Evolutionary conservation across 2,797 vertebrate genomes (phyloP).

Genomic region (Discoglossus pictus): DNA sequence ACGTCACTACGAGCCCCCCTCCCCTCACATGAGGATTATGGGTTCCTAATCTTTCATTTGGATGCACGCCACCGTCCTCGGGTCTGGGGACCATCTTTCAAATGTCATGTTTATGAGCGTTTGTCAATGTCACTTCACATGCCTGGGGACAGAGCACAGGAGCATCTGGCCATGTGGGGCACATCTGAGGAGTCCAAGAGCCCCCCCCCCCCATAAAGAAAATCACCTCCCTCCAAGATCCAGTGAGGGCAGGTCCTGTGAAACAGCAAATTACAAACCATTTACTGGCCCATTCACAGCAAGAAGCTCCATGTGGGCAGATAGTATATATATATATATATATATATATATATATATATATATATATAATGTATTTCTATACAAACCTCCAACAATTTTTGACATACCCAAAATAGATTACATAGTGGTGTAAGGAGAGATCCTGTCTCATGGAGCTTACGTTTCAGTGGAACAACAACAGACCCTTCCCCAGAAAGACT

Average conservation of each 20-base stretch:
- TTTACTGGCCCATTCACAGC: too few relatives aligned
- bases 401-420: background rate
- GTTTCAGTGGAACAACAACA: background rate
- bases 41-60: slow-evolving; percentile 27
- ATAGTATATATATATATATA: too few relatives aligned
- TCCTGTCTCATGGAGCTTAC: background rate
- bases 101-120: slow-evolving; percentile 31
- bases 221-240: background rate
- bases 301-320: too few relatives aligned
- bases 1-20: background rate
- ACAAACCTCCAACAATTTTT: too few relatives aligned
- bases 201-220: background rate
- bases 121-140: slow-evolving; percentile 17
- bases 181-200: background rate
- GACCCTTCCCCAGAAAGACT: background rate
- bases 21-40: slow-evolving; percentile 11
- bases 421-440: background rate
- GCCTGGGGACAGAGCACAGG: slow-evolving; percentile 5
- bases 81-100: slow-evolving; percentile 17
- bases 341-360: too few relatives aligned
- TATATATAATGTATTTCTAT: too few relatives aligned
- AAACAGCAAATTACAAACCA: background rate
- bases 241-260: background rate
- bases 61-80: background rate
- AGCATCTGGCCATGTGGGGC: background rate